Evolutionary conservation across 2,113 vertebrate species (phyloP).

Genomic region (Hippocampus guttulatus): DNA sequence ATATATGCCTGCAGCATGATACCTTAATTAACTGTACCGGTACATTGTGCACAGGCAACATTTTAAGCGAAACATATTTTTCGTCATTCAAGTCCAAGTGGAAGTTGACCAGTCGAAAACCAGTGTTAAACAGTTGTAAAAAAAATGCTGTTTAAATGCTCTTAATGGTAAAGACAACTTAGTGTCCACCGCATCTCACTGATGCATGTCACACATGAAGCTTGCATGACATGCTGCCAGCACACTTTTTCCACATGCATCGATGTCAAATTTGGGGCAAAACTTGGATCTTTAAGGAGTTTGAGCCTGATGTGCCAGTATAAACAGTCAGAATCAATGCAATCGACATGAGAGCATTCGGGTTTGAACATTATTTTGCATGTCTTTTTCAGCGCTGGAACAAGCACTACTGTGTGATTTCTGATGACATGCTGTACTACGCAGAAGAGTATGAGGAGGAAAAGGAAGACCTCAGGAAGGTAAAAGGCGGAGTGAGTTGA

Average conservation of each 20-base stretch:
- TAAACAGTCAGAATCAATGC: not conserved
- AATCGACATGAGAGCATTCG: not conserved
- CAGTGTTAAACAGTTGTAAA: no score
- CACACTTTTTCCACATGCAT: not conserved
- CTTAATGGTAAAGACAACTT: no score
- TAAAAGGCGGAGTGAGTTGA: constrained; percentile 9
- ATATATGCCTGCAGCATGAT: not conserved
- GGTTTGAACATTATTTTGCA: not conserved
- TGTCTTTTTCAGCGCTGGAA: constrained; percentile 81
- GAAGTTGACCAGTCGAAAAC: no score
- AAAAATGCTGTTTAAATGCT: no score
- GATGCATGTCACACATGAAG: no score
- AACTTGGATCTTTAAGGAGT: not conserved
- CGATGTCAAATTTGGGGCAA: not conserved
- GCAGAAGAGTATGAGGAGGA: constrained; percentile 88
- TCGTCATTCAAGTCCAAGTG: no score
- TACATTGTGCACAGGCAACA: no score
- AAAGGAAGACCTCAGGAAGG: constrained; percentile 76
- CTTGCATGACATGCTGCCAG: not conserved
- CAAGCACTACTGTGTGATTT: constrained; percentile 89
- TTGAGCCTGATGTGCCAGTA: not conserved
- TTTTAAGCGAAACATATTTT: no score
- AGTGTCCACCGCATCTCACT: no score
- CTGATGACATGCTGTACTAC: constrained; percentile 88
- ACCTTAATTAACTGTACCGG: no score